Evolutionary conservation across 2,113 vertebrate genomes (phyloP), one percentile per base, ranked within the genome.

Genomic region (Pogonocichla stellata): DNA sequence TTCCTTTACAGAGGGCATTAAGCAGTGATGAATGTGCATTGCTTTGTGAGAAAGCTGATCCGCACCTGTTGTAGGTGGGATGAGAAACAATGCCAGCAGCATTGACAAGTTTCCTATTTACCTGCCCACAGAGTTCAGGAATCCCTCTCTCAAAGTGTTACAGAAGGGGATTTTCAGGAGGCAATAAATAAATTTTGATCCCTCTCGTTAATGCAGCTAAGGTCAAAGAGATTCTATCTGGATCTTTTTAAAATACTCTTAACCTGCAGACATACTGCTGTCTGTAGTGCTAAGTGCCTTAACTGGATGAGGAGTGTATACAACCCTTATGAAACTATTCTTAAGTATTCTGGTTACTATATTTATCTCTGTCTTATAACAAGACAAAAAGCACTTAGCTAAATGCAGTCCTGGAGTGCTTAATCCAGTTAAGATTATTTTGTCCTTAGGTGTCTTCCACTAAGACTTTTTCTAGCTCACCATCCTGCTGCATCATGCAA

Each of bases 391-490:
- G 92, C 94, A 96, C 86, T 96, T 97, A 95, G 93, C 91, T 93
- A 95, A 95, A 92, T 91, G 87, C 95, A 82, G 96, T 56, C 62
- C 83, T 93, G 86, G 82, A 78, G 66, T 89, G 94, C 74, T 95
- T 97, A 96, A 97, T 95, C 96, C 64, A 9, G 70, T 95, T 97
- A 97, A 95, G 95, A 96, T 94, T 96, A 95, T 94, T 96, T 94
- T 95, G 91, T 96, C 94, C 95, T 95, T 91, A 96, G 71, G 70
- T 96, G 90, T 95, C 84, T 96, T 82, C 92, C 67, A 4, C 83
- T 85, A 40, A 88, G 85, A 58, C 83, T 92, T 96, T 58, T 90
- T 93, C 93, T 56, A 88, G 87, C 81, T 95, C 84, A 16, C 72
- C 8, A 3, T 90, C 93, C 78, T 95, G 96, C 95, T 96, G 95